Percentiles rank a stretch among this genome's conserved stretches.
These are phyloP conservation scores for Meloidogyne chitwoodi DNA, from an alignment of 1,140 invertebrate genomes.

Conservation along the genomic window DNA sequence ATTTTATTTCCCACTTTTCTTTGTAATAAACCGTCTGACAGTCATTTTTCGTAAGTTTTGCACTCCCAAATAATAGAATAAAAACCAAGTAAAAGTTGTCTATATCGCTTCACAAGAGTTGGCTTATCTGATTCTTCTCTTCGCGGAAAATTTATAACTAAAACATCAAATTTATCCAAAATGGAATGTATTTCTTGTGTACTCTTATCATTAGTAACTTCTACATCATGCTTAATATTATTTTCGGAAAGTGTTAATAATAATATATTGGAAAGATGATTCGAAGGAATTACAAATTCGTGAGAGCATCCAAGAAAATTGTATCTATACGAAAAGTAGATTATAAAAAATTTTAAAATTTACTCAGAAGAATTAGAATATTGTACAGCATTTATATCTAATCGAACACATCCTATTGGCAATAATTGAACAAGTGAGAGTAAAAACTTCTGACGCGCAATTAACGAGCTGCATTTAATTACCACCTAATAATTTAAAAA, in stretches of 20 bases:
- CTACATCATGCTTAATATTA: not conserved
- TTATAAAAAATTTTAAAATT: not conserved
- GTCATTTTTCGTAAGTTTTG: no score
- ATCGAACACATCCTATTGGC: conserved; percentile 32
- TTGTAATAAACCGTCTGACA: no score
- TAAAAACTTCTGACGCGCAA: conserved; percentile 25
- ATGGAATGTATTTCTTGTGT: not conserved
- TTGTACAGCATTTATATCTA: conserved; percentile 16
- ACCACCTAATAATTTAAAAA: conserved; percentile 32
- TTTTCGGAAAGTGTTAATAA: conserved; percentile 13
- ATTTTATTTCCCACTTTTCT: no score
- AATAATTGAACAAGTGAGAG: conserved; percentile 36
- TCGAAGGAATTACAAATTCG: conserved; percentile 21
- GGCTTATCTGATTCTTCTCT: conserved; percentile 8
- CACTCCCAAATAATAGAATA: not conserved
- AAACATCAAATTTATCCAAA: conserved; percentile 23
- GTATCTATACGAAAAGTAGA: conserved; percentile 19
- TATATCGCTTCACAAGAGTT: conserved; percentile 22
- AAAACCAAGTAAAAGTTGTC: conserved; percentile 28
- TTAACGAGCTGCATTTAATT: conserved; percentile 18
- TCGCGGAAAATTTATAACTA: conserved; percentile 6
- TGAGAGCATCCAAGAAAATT: conserved; percentile 34
- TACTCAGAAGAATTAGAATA: conserved; percentile 31
- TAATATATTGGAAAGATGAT: conserved; percentile 18
- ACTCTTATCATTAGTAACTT: not conserved